Conservation (phyloP, 2,113 vertebrate genomes). For the Callocephalon fimbriatum region DNA sequence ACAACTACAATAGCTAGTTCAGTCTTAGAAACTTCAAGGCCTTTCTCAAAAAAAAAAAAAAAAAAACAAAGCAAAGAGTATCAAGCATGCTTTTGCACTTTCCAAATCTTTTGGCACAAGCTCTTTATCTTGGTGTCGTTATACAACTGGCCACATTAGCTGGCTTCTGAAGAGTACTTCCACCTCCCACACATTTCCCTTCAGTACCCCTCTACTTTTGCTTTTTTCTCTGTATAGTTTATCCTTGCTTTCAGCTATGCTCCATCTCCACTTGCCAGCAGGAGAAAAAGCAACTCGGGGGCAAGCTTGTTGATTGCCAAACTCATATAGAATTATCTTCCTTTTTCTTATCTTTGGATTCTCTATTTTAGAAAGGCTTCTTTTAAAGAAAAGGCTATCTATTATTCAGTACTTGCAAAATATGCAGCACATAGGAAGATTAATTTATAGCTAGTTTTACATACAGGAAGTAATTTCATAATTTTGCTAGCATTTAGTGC, state of each 20-base stretch:
- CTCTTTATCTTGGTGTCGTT: background rate
- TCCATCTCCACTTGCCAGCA: background rate
- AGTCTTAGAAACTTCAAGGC: background rate
- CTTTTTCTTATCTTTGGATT: background rate
- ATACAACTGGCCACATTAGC: background rate
- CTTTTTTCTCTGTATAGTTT: background rate
- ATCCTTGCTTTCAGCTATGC: background rate
- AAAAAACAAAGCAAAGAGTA: background rate
- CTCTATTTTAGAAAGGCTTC: background rate
- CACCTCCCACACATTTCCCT: background rate
- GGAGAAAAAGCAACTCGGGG: background rate
- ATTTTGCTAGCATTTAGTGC: background rate
- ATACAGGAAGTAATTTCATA: background rate
- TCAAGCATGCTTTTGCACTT: background rate
- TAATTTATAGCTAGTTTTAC: background rate
- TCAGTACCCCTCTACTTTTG: background rate
- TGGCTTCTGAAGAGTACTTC: background rate
- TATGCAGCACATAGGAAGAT: background rate
- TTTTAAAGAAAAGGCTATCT: background rate
- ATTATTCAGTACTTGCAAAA: background rate
- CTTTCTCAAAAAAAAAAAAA: background rate
- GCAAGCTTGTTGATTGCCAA: background rate
- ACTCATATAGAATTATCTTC: background rate
- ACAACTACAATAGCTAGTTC: background rate
- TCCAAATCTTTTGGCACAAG: background rate